Conservation (phyloP, 2,113 vertebrate species). For the Oophaga pumilio region DNA sequence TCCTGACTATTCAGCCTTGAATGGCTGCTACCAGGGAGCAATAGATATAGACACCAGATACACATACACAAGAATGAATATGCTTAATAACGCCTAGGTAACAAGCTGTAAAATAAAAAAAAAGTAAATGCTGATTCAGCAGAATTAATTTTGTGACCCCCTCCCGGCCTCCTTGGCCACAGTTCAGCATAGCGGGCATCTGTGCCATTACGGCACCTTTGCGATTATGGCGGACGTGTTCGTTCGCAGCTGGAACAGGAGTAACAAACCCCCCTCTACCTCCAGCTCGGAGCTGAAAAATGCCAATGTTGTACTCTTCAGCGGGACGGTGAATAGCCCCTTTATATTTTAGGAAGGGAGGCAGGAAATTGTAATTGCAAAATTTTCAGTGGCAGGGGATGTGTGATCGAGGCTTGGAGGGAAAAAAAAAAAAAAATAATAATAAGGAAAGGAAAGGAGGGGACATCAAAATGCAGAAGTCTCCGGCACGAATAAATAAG, state of each 20-base stretch:
- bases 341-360: constrained; percentile 59
- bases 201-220: background rate
- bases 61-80: background rate
- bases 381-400: constrained; percentile 18
- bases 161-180: background rate
- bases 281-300: constrained; percentile 45
- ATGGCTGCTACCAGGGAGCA: background rate
- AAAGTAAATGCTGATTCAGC: background rate
- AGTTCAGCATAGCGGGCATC: background rate
- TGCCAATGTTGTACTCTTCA: constrained; percentile 54
- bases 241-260: background rate
- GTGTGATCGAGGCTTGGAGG: background rate
- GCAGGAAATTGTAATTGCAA: constrained; percentile 53
- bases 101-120: too few species aligned
- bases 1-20: background rate
- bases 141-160: background rate
- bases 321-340: constrained; percentile 45
- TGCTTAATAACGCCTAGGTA: background rate
- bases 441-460: constrained; percentile 34
- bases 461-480: constrained; percentile 55
- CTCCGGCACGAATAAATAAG: constrained; percentile 16
- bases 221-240: constrained; percentile 35
- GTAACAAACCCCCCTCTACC: constrained; percentile 6
- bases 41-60: background rate
- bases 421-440: background rate